Evolutionary conservation across 2,113 vertebrate genomes (phyloP).

Genomic region (Girardinichthys multiradiatus): DNA sequence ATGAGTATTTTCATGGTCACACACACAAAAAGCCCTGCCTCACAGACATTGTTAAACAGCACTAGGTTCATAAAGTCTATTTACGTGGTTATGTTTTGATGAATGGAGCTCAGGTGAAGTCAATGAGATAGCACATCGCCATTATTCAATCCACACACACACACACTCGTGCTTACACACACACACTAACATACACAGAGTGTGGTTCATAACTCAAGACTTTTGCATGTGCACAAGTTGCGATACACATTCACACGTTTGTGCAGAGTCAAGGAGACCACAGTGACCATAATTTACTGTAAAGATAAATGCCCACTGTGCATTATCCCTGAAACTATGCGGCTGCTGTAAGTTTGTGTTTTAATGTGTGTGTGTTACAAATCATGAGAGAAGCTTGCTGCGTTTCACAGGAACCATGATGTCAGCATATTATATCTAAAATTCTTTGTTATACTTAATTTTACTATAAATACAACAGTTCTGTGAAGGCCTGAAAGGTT

Average conservation of each 20-base stretch:
- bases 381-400: conserved; percentile 2
- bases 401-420: conserved; percentile 1
- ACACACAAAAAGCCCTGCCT: conserved; percentile 19
- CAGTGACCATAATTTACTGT: conserved; percentile 66
- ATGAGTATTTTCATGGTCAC: conserved; percentile 30
- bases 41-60: conserved; percentile 57
- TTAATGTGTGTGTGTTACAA: conserved; percentile 20
- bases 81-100: conserved; percentile 77
- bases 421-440: too few relatives aligned
- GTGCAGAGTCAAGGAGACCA: conserved; percentile 63
- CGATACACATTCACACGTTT: conserved; percentile 50
- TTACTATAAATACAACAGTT: too few relatives aligned
- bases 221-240: background rate
- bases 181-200: conserved; percentile 2
- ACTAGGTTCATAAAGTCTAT: conserved; percentile 66
- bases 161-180: background rate
- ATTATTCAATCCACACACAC: conserved; percentile 65
- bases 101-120: conserved; percentile 70
- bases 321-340: conserved; percentile 50
- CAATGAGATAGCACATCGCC: conserved; percentile 71
- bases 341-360: conserved; percentile 22
- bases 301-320: conserved; percentile 73
- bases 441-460: too few relatives aligned
- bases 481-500: too few relatives aligned
- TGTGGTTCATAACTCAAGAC: conserved; percentile 36